Evolutionary conservation across 1,140 invertebrate genomes (phyloP).

Genomic region (Caenorhabditis briggsae): DNA sequence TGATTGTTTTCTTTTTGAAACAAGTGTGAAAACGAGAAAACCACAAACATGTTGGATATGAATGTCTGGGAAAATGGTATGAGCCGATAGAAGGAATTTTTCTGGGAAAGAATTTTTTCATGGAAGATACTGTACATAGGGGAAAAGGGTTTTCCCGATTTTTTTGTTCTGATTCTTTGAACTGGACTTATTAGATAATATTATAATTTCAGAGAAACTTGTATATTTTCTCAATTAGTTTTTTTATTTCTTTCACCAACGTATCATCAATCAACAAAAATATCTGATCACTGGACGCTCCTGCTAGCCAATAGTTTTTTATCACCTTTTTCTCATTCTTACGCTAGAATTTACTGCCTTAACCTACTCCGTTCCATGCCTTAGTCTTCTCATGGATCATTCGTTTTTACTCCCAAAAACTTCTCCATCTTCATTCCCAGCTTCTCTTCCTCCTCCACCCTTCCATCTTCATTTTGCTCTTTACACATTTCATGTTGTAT

Average conservation of each 20-base stretch:
- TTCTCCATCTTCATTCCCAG: constrained; percentile 54
- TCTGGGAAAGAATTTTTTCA: too few relatives aligned
- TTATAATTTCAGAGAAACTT: too few relatives aligned
- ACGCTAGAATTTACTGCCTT: background rate
- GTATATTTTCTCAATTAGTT: background rate
- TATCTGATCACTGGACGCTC: too few relatives aligned
- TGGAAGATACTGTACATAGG: too few relatives aligned
- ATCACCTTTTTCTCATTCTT: background rate
- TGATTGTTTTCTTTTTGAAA: constrained; percentile 43
- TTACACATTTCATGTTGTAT: constrained; percentile 58
- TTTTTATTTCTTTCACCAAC: background rate
- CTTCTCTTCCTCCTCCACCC: constrained; percentile 28
- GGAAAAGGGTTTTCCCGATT: too few relatives aligned
- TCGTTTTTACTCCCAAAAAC: constrained; percentile 7
- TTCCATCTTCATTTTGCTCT: constrained; percentile 52
- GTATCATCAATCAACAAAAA: too few relatives aligned
- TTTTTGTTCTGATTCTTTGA: too few relatives aligned
- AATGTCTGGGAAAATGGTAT: too few relatives aligned
- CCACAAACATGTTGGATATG: background rate
- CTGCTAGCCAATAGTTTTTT: background rate
- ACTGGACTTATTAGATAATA: too few relatives aligned
- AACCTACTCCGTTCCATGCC: constrained; percentile 14
- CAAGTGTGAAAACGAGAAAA: background rate
- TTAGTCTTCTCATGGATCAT: background rate
- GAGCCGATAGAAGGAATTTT: too few relatives aligned